Evolutionary conservation across 2,888 invertebrate species (phyloP), one percentile per base, ranked within the genome.

Genomic region (Fabriciana adippe): DNA sequence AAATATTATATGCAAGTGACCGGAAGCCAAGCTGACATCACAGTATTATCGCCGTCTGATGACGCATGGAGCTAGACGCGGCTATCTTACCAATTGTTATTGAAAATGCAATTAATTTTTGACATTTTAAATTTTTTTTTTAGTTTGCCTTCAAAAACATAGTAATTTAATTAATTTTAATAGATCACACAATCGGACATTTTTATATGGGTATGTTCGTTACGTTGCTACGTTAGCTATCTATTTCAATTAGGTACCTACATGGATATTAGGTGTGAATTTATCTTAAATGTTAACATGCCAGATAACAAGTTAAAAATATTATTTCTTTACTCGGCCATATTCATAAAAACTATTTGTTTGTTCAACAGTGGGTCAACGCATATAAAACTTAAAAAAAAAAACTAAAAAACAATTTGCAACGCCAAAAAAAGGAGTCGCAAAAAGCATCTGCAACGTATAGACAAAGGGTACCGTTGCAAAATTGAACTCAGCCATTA

Each of bases 401-500:
- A 47, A 57, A n/a, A n/a, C n/a, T n/a, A n/a, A n/a, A 57, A 45
- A 50, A 41, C 64, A 51, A 55, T 65, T 57, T 55, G 50, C 57
- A 66, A 69, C 6, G 26, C 35, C 21, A 54, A 69, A 50, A 64
- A 64, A 60, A 55, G 26, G 8, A 18, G 63, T 79, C 71, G 81
- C 78, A 79, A 76, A 70, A 86, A 83, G 79, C 86, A 87, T 86
- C 82, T 87, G 87, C 80, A 62, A 65, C 15, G 79, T 75, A 75
- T 82, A 84, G 81, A 88, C 85, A 88, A 87, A 81, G 76, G 70
- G 84, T 84, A 86, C 89, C 88, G 87, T 89, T 89, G 86, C 85
- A 73, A 80, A 86, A 85, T 77, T 74, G 79, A 83, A 83, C 76
- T 78, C 78, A 74, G 74, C 75, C 82, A 80, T 87, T 88, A 87